Evolutionary conservation across 2,113 vertebrate genomes (phyloP).

Genomic region (Myocastor coypus): DNA sequence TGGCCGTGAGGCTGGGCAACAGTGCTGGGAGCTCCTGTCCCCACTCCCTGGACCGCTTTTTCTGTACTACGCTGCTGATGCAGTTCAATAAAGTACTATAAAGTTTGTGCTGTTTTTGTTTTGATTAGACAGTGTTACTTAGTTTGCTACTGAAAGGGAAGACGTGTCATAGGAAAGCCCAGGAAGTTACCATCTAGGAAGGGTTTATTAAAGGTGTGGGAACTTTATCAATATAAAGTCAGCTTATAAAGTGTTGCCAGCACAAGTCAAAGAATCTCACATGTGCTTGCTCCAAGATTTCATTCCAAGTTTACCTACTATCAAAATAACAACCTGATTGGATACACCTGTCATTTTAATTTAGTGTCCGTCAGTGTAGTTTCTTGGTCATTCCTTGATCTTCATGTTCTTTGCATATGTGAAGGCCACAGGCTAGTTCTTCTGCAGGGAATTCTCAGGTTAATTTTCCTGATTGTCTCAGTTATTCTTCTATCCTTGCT

Average conservation of each 20-base stretch:
- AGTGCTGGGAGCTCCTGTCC: neutral
- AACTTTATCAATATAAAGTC: neutral
- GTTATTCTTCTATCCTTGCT: too few relatives aligned
- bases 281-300: neutral
- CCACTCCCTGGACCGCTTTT: neutral
- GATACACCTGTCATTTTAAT: neutral
- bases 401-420: neutral
- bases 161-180: neutral
- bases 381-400: neutral
- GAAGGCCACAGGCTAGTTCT: neutral
- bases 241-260: neutral
- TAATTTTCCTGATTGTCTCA: neutral
- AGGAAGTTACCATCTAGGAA: neutral
- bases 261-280: neutral
- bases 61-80: neutral
- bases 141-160: neutral
- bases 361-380: neutral
- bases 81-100: neutral
- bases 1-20: neutral
- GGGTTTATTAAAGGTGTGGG: neutral
- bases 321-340: neutral
- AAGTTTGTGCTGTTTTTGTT: neutral
- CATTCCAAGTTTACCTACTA: neutral
- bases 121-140: neutral
- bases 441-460: neutral